Evolutionary conservation across 2,888 invertebrate species (phyloP), one percentile per base, ranked within the genome.

Genomic region (Eurytoma californica): DNA sequence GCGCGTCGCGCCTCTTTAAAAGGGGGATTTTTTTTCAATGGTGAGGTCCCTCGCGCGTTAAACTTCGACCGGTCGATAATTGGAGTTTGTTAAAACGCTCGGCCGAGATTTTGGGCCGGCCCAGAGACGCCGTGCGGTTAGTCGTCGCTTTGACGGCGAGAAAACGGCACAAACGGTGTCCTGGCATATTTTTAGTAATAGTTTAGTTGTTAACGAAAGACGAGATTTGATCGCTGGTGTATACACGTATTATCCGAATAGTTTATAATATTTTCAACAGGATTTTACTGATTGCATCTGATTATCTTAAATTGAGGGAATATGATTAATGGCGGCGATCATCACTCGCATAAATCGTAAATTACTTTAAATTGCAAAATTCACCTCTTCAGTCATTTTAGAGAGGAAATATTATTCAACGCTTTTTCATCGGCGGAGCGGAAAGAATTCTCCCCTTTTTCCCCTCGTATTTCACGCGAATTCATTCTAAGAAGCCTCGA

Each of bases 381-480:
- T 28, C 28, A 14, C 61, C 61, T 61, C 28, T 5, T 24, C 13
- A 20, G 30, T 28, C 61, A 39, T 16, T 61, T 24, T 28, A 28
- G 16, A 28, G 61, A 3, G 14, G 61, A 30, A 61, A 61, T 24
- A 61, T 28, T 24, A 24, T 14, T 14, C 24, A 61, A 24, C 24
- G 61, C 61, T 24, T 61, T 20, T 58, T 70, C 18, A 3, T 57
- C 24, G 1, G 18, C 18, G 58, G 39, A 70, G n/a, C 4, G 39
- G 18, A 24, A 60, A 9, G 58, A 60, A 58, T 70, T 47, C 47
- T 12, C 14, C 47, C n/a, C 14, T 3, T 55, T 60, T 60, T 58
- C 9, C 47, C n/a, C n/a, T 24, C 74, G 30, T 65, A 65, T 65
- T 73, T 58, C 73, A 65, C 16, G 20, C 20, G 58, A 66, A 66